These are phyloP conservation scores for Urocitellus parryii DNA, from an alignment of 2,113 vertebrate species.

Conservation along the genomic window DNA sequence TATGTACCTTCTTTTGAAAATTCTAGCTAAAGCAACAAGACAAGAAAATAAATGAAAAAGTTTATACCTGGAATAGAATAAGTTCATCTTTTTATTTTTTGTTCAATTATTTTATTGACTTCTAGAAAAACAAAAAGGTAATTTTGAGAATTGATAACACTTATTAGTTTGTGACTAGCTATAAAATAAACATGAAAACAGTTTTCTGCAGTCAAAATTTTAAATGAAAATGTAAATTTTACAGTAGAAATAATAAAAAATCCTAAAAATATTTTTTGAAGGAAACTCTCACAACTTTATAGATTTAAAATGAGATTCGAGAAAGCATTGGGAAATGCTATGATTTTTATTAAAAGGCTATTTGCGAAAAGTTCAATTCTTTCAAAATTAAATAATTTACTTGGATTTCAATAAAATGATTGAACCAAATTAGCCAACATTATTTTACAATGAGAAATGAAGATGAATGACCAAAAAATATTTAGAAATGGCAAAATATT, in stretches of 20 bases:
- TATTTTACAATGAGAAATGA: not conserved
- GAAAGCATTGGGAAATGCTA: accelerated
- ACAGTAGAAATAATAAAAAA: conserved; percentile 8
- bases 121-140: not conserved
- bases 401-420: not conserved
- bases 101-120: conserved; percentile 8
- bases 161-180: not conserved
- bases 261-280: not conserved
- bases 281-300: not conserved
- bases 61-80: not conserved
- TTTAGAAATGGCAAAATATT: not conserved
- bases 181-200: not conserved
- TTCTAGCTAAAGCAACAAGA: not conserved
- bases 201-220: not conserved
- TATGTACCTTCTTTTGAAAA: not conserved
- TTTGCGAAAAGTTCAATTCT: not conserved
- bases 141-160: not conserved
- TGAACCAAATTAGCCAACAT: not conserved
- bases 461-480: not conserved
- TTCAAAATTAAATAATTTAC: not conserved
- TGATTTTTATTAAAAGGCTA: conserved; percentile 24
- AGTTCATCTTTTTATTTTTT: not conserved
- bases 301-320: not conserved
- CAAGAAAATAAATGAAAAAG: conserved; percentile 5
- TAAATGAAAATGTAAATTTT: not conserved